Evolutionary conservation across 2,113 vertebrate genomes (phyloP).

Genomic region (Columba livia): DNA sequence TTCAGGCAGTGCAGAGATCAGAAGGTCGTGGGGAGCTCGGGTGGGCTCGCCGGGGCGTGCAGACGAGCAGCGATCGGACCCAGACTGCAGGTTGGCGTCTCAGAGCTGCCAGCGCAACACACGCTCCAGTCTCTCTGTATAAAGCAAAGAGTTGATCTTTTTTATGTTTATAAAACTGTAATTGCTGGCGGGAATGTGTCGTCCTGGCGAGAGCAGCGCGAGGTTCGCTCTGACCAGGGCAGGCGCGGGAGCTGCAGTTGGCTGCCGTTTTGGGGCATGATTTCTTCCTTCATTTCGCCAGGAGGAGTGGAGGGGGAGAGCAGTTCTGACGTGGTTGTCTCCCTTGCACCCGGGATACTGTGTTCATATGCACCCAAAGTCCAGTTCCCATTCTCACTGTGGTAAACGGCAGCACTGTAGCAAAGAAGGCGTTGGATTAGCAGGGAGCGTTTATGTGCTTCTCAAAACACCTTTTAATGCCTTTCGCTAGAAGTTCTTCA

Average conservation of each 20-base stretch:
- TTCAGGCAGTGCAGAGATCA: no score
- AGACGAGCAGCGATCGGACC: accelerated
- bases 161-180: background rate
- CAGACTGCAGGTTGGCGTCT: background rate
- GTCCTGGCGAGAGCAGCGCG: background rate
- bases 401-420: background rate
- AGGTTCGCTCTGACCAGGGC: background rate
- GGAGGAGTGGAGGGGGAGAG: background rate
- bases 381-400: accelerated
- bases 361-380: background rate
- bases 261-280: background rate
- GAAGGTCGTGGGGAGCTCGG: background rate
- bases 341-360: background rate
- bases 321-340: background rate
- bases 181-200: background rate
- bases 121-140: background rate
- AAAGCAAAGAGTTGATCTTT: background rate
- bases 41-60: background rate
- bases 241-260: background rate
- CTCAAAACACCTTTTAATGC: background rate
- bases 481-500: background rate
- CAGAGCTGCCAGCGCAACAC: background rate
- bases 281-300: background rate
- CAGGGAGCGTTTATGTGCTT: background rate
- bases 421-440: background rate